phyloP scores from a whole-genome alignment of 2,113 vertebrate species.

The Spea bombifrons region DNA sequence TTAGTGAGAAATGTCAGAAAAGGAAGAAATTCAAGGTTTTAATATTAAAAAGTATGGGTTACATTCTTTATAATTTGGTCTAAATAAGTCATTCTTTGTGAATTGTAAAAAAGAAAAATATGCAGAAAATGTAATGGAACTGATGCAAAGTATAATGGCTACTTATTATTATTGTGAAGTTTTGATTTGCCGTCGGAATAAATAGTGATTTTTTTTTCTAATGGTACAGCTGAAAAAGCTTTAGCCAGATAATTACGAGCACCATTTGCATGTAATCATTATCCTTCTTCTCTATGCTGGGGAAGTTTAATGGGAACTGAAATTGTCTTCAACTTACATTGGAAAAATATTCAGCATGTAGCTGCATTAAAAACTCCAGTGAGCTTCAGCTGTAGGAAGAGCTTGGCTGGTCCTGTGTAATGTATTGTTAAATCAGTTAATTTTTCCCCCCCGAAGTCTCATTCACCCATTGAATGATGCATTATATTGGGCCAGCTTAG shows the following conservation, averaged over 20 bases:
- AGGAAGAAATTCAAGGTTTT: no score
- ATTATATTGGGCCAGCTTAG: no score
- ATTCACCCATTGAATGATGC: no score
- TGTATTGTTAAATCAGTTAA: no score
- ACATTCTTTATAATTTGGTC: no score
- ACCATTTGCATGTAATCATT: constrained; percentile 41
- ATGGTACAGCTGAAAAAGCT: not conserved
- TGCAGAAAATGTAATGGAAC: not conserved
- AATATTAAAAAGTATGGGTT: no score
- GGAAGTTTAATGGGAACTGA: not conserved
- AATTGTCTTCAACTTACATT: not conserved
- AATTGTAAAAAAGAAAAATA: constrained; percentile 9
- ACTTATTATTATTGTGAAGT: constrained; percentile 27
- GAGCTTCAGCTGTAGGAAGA: no score
- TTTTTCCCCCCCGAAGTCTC: no score
- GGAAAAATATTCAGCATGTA: not conserved
- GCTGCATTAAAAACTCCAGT: not conserved
- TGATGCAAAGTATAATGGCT: no score
- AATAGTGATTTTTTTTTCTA: constrained; percentile 51
- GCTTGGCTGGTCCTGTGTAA: no score
- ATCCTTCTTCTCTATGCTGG: constrained; percentile 8
- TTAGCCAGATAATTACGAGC: constrained; percentile 26
- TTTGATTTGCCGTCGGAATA: constrained; percentile 41
- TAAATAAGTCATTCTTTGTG: no score
- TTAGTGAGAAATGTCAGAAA: no score